Percentiles rank a stretch among this genome's conserved stretches.
Conservation (phyloP, 2,888 invertebrate species). For the Callyntrura sp. region DNA sequence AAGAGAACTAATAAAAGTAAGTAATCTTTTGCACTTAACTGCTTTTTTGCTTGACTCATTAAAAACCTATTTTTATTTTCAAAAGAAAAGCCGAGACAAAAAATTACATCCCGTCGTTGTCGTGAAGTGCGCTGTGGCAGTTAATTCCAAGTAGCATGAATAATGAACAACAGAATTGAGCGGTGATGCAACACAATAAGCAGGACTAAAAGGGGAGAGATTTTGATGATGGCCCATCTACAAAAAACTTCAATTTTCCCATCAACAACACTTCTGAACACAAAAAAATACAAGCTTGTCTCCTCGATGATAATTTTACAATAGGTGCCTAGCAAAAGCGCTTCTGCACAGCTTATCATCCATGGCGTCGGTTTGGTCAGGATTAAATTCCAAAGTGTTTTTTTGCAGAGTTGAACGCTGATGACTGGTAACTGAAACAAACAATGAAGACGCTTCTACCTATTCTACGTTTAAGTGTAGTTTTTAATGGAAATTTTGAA, state of each 20-base stretch:
- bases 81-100: slow-evolving; percentile 19
- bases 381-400: neutral
- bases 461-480: no score
- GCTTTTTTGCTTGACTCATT: slow-evolving; percentile 38
- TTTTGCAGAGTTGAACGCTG: neutral
- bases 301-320: neutral
- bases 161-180: slow-evolving; percentile 62
- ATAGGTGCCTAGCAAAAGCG: neutral
- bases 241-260: slow-evolving; percentile 66
- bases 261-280: slow-evolving; percentile 25
- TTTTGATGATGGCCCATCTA: slow-evolving; percentile 50
- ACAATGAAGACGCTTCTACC: neutral
- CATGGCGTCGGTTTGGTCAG: slow-evolving; percentile 3
- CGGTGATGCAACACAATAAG: slow-evolving; percentile 66
- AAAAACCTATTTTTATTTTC: slow-evolving; percentile 20
- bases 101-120: slow-evolving; percentile 66
- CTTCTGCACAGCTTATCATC: slow-evolving; percentile 30
- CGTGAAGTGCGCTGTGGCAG: neutral
- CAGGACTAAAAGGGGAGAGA: no score
- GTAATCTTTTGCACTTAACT: slow-evolving; percentile 37
- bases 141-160: slow-evolving; percentile 42
- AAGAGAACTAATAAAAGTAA: neutral
- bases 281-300: slow-evolving; percentile 26
- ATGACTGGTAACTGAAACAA: neutral
- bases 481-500: no score